Evolutionary conservation across 2,797 vertebrate genomes (phyloP), one percentile per base, ranked within the genome.

Genomic region (Anguilla obscura): DNA sequence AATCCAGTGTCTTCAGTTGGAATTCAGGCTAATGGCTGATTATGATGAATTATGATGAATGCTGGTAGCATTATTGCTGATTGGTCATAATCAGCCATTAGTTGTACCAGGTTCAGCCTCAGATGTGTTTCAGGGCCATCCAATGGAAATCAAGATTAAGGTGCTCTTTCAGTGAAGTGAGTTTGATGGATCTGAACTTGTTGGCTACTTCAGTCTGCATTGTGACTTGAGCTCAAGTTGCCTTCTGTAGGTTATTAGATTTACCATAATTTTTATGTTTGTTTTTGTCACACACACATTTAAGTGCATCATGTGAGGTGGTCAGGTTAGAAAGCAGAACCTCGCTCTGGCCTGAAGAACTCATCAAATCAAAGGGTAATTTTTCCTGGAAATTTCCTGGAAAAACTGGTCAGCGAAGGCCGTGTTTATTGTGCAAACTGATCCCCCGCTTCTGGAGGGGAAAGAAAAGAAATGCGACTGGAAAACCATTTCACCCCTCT

Each of bases 371-470:
- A 79, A 79, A 79, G 74, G 74, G 3, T 83, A 9, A 10, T 27
- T 27, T 50, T 14, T 24, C 4, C 40, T 80, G 6, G 7, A 24
- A 21, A 40, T n/a, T 83, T 52, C 48, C 50, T 30, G 45, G 80
- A 12, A 83, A 83, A 83, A n/a, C 45, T n/a, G 7, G 21, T 80
- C 80, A 50, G 12, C 36, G 50, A 4, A 52, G 80, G 80, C 45
- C 48, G 9, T 52, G 50, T 83, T 83, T 83, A 83, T 83, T 83
- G 18, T 83, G 27, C 80, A 83, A 83, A 12, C 45, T 52, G 80
- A 83, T 50, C 74, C 18, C 36, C 33, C 74, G 2, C 74, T 52
- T 50, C 80, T 83, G 80, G 80, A 83, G 36, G 7, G 80, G 21
- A 79, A 79, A 83, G 24, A n/a, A 52, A 83, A 83, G 50, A 52